These are phyloP conservation scores for Oreohelix idahoensis DNA, from an alignment of 1,140 invertebrate species.

Conservation along the genomic window DNA sequence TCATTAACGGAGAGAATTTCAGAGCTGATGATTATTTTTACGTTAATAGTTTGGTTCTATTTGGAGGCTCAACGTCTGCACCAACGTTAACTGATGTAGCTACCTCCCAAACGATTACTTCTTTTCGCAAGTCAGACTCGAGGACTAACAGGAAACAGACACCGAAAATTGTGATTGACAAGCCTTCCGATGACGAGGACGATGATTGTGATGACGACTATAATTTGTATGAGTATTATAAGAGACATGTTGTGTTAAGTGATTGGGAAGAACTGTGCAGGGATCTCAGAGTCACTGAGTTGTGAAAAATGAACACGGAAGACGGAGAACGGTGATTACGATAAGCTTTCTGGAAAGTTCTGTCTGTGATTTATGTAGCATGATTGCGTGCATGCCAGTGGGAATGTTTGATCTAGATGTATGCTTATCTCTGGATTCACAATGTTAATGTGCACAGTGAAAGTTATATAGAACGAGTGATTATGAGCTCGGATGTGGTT, in stretches of 20 bases:
- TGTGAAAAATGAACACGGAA: slow-evolving; percentile 1
- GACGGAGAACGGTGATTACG: too few species aligned
- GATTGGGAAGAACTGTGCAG: slow-evolving; percentile 39
- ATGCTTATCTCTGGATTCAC: too few species aligned
- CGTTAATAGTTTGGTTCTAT: neutral
- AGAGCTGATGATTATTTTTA: neutral
- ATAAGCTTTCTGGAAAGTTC: too few species aligned
- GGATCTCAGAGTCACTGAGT: slow-evolving; percentile 32
- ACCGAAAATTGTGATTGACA: slow-evolving; percentile 34
- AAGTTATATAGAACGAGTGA: too few species aligned
- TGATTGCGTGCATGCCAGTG: too few species aligned
- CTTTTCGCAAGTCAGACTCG: neutral
- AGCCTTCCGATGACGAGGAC: slow-evolving; percentile 36
- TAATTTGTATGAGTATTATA: slow-evolving; percentile 21
- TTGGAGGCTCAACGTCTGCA: slow-evolving; percentile 3
- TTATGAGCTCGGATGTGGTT: too few species aligned
- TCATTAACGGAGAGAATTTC: neutral
- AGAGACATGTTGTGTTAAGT: slow-evolving; percentile 24
- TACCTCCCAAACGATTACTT: too few species aligned
- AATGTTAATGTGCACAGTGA: too few species aligned
- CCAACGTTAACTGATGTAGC: neutral
- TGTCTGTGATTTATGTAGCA: too few species aligned
- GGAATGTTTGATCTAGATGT: too few species aligned
- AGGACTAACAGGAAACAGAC: neutral
- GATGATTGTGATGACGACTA: slow-evolving; percentile 23